Evolutionary conservation across 2,113 vertebrate genomes (phyloP).

Genomic region (Pseudonaja textilis): DNA sequence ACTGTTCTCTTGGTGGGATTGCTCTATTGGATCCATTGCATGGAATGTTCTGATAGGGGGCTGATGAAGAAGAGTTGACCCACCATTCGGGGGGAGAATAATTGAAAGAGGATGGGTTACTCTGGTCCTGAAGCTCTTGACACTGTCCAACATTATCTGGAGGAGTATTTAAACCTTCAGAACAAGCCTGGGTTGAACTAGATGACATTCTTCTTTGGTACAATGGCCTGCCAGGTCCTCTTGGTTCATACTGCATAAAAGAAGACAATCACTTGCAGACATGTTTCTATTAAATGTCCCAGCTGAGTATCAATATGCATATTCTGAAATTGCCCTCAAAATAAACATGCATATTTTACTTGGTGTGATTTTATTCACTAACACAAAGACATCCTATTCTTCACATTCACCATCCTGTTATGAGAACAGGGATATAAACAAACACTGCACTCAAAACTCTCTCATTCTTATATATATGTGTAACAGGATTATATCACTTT

Average conservation of each 20-base stretch:
- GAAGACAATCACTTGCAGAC: slow-evolving; percentile 17
- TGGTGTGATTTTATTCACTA: background rate
- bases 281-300: background rate
- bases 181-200: slow-evolving; percentile 85
- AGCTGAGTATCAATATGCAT: background rate
- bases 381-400: background rate
- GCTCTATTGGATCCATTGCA: slow-evolving; percentile 92
- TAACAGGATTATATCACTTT: background rate
- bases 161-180: slow-evolving; percentile 80
- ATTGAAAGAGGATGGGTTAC: slow-evolving; percentile 76
- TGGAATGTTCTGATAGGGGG: slow-evolving; percentile 94
- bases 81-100: slow-evolving; percentile 89
- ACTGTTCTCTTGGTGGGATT: slow-evolving; percentile 83
- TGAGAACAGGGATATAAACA: background rate
- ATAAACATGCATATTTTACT: background rate
- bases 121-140: slow-evolving; percentile 87
- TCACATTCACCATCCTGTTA: background rate
- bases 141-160: slow-evolving; percentile 78
- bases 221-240: slow-evolving; percentile 97
- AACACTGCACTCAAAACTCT: background rate
- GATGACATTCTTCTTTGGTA: slow-evolving; percentile 98
- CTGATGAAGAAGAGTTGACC: slow-evolving; percentile 83
- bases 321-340: background rate
- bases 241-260: slow-evolving; percentile 88
- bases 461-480: background rate